Conservation (phyloP, 1,140 invertebrate genomes). For the Nilaparvata lugens region DNA sequence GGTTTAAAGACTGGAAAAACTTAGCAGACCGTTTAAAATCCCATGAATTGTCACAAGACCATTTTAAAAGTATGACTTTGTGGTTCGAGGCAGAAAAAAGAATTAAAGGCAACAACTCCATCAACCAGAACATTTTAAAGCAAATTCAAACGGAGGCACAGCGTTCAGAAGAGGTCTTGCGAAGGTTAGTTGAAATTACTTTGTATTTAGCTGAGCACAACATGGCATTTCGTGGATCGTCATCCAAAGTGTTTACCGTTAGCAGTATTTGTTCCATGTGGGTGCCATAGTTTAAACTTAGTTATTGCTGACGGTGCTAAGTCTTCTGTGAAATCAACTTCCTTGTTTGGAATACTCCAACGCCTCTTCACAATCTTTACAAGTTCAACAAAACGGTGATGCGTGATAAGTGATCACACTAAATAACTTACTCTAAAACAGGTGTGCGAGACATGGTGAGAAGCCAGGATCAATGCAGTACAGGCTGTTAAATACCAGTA, state of each 20-base stretch:
- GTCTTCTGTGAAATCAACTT: too few species aligned
- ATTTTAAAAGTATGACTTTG: neutral
- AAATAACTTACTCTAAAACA: too few species aligned
- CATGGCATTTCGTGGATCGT: conserved; percentile 20
- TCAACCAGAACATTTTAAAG: neutral
- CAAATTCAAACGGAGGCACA: conserved; percentile 10
- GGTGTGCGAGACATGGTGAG: too few species aligned
- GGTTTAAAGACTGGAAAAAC: conserved; percentile 9
- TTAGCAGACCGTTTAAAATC: neutral
- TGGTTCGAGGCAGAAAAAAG: conserved; percentile 9
- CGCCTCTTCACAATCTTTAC: too few species aligned
- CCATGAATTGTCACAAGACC: conserved; percentile 8
- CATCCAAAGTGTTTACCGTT: conserved; percentile 15
- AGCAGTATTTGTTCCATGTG: conserved; percentile 4
- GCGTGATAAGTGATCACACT: too few species aligned
- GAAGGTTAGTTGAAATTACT: conserved; percentile 16
- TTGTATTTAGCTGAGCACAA: conserved; percentile 20
- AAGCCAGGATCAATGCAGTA: too few species aligned
- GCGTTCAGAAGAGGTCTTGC: too few species aligned
- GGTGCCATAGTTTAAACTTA: too few species aligned
- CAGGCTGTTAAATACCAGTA: too few species aligned
- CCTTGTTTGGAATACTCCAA: too few species aligned
- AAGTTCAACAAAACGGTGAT: too few species aligned
- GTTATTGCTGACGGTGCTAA: too few species aligned
- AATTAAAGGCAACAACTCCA: neutral